These are phyloP conservation scores for Podarcis muralis DNA, from an alignment of 2,113 vertebrate genomes.

Conservation along the genomic window DNA sequence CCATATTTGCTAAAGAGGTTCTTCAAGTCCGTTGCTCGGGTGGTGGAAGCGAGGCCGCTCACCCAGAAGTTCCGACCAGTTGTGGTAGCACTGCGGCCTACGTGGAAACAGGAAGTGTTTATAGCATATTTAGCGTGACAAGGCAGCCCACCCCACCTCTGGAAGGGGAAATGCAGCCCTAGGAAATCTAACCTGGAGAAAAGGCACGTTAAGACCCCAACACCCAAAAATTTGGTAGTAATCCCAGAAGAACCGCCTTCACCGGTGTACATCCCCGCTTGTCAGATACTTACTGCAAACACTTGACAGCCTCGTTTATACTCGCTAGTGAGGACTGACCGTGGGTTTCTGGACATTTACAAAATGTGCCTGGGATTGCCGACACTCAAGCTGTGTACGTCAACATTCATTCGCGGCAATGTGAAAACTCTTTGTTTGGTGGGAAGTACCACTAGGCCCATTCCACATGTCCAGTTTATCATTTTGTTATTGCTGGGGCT, in stretches of 20 bases:
- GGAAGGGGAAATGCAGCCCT: neutral
- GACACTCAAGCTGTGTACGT: neutral
- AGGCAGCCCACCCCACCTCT: neutral
- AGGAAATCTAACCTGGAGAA: neutral
- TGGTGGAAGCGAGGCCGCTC: conserved; percentile 93
- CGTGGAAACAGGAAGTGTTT: neutral
- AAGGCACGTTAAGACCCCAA: neutral
- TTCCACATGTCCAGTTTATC: neutral
- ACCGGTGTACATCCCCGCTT: neutral
- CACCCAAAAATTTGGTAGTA: neutral
- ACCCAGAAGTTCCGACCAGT: conserved; percentile 94
- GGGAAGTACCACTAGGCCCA: no score
- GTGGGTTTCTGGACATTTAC: neutral
- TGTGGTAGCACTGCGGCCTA: conserved; percentile 70
- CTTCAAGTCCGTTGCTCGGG: conserved; percentile 96
- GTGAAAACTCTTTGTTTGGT: neutral
- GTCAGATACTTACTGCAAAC: neutral
- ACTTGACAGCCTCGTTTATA: neutral
- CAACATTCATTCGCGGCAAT: neutral
- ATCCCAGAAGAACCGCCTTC: neutral
- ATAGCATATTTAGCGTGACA: no score
- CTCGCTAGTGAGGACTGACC: neutral
- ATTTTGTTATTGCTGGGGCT: neutral
- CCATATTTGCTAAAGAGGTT: conserved; percentile 97
- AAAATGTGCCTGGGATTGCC: neutral